Percentiles rank a stretch among this genome's conserved stretches.
Evolutionary conservation across 1,140 invertebrate species (phyloP).

Genomic region (Argopecten irradians): DNA sequence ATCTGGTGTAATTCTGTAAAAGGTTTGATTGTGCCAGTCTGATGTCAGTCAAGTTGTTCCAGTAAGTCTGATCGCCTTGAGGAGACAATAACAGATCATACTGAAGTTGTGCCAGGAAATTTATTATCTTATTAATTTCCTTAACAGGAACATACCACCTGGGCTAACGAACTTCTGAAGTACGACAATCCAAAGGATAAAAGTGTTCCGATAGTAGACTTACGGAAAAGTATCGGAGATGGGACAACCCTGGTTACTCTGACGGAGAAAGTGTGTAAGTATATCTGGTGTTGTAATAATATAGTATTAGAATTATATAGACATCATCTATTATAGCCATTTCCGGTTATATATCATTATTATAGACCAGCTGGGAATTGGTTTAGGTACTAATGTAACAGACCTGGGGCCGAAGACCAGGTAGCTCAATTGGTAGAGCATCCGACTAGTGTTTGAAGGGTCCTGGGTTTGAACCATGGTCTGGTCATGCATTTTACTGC

Average conservation of each 20-base stretch:
- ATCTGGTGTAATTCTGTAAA: background rate
- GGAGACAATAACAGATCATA: background rate
- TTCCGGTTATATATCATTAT: background rate
- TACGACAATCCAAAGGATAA: conserved; percentile 24
- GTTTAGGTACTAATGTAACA: too few relatives aligned
- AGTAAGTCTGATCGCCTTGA: background rate
- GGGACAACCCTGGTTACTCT: conserved; percentile 54
- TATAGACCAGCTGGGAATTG: background rate
- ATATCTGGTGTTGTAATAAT: background rate
- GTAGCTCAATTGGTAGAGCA: too few relatives aligned
- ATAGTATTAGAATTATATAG: background rate
- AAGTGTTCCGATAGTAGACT: conserved; percentile 48
- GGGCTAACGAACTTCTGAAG: conserved; percentile 54
- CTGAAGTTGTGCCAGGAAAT: conserved; percentile 17
- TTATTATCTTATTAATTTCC: conserved; percentile 25
- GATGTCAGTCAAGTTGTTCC: background rate
- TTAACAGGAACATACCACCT: conserved; percentile 55
- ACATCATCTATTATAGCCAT: background rate
- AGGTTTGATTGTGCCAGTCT: background rate
- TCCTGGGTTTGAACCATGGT: too few relatives aligned
- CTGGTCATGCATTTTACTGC: too few relatives aligned
- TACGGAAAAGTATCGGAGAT: conserved; percentile 53
- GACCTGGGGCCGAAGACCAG: too few relatives aligned
- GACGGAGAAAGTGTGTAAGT: conserved; percentile 54
- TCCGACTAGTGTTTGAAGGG: too few relatives aligned